Evolutionary conservation across 2,797 vertebrate species (phyloP), one percentile per base, ranked within the genome.

Genomic region (Peromyscus aztecus): DNA sequence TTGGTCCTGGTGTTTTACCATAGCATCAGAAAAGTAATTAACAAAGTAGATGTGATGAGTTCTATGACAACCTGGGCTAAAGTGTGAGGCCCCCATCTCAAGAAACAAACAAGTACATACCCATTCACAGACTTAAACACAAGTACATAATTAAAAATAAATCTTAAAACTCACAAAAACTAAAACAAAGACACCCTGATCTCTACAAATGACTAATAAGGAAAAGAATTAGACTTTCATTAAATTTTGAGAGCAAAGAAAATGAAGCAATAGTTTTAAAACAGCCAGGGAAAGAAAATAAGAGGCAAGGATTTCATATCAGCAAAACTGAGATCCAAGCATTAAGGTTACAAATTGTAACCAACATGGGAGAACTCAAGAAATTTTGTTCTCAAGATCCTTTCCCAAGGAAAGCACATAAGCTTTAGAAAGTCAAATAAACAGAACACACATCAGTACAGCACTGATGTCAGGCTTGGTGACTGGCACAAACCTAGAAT

Each of bases 221-320:
- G 75, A 85, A 63, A 61, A 63, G 57, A 90, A 49, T 86, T 69
- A 63, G 69, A 76, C 61, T 40, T 71, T 71, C 31, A 73, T 82
- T 82, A 80, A 81, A 65, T 52, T 76, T 86, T 80, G 55, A 92
- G 31, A 89, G 37, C 11, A 85, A 73, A 80, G 65, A 94, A 85
- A 86, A 92, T 46, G 55, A 49, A 96, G 49, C 59, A 85, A 94
- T 77, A 49, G 55, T 93, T 87, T 67, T 14, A 59, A 78, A 88
- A 59, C 16, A 88, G 31, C 10, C 49, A 19, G 59, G 40, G 37
- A 78, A 46, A 37, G 31, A n/a, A 37, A 69, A 46, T 4, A 81
- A 19, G 37, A 71, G 52, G 29, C 14, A 90, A 82, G 24, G 31
- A 87, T 86, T 92, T 82, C 63, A 92, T 77, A 90, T 81, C 9